Evolutionary conservation across 2,797 vertebrate species (phyloP).

Genomic region (Enteromius argenteus): DNA sequence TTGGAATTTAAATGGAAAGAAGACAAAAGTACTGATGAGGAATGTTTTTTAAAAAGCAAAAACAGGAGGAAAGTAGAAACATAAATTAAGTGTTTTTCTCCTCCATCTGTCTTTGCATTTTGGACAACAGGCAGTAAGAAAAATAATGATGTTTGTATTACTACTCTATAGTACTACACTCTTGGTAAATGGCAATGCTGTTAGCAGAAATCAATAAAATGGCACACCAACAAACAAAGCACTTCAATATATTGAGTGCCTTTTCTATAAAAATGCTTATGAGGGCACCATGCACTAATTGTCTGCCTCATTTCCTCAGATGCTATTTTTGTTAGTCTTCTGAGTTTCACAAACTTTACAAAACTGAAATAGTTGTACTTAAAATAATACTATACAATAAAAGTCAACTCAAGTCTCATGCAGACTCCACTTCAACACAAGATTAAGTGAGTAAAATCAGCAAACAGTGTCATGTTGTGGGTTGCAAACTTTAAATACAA

Average conservation of each 20-base stretch:
- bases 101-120: constrained; percentile 11
- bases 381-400: too few species aligned
- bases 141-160: neutral
- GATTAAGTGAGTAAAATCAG: constrained; percentile 35
- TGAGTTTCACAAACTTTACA: neutral
- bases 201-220: constrained; percentile 16
- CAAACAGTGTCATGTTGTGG: constrained; percentile 27
- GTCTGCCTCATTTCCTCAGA: neutral
- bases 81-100: constrained; percentile 10
- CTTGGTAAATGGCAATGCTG: constrained; percentile 7
- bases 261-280: constrained; percentile 21
- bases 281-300: neutral
- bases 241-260: constrained; percentile 3
- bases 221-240: constrained; percentile 6
- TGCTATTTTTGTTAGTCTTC: neutral
- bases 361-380: neutral
- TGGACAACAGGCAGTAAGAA: neutral
- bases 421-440: constrained; percentile 19
- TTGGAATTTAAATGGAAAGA: neutral
- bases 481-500: constrained; percentile 44
- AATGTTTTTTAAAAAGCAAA: neutral
- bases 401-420: neutral
- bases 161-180: neutral
- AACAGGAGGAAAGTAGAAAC: neutral
- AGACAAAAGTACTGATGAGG: neutral